These are phyloP conservation scores for Drosophila atripex DNA, from an alignment of 2,888 invertebrate species.

Conservation along the genomic window DNA sequence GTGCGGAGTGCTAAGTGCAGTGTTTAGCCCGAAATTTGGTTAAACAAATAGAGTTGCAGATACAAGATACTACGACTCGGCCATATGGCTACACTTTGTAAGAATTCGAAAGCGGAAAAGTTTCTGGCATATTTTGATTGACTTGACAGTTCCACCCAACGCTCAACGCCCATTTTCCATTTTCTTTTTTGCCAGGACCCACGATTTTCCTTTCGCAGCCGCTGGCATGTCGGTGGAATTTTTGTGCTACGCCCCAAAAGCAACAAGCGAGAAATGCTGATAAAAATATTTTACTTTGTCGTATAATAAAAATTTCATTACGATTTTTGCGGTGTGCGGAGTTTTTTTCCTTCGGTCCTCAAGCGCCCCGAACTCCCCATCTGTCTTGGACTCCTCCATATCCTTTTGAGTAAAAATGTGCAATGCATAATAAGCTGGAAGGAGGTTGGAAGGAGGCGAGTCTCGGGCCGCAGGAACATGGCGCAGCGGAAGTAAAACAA, in stretches of 20 bases:
- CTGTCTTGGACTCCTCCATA: constrained; percentile 5
- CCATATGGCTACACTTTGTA: constrained; percentile 40
- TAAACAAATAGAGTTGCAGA: constrained; percentile 67
- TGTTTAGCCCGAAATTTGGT: constrained; percentile 70
- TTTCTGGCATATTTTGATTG: constrained; percentile 71
- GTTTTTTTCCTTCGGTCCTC: constrained; percentile 21
- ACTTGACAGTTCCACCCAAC: constrained; percentile 61
- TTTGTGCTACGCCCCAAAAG: constrained; percentile 57
- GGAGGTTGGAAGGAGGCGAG: constrained; percentile 21
- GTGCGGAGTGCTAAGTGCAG: constrained; percentile 40
- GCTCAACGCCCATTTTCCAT: constrained; percentile 1
- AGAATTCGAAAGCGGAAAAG: constrained; percentile 51
- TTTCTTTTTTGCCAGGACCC: background rate
- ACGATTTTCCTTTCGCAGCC: constrained; percentile 25
- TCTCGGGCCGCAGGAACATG: constrained; percentile 63
- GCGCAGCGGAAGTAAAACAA: constrained; percentile 69
- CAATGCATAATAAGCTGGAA: constrained; percentile 76
- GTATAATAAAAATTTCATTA: constrained; percentile 79
- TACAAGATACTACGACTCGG: constrained; percentile 42
- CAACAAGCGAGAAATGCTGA: constrained; percentile 78
- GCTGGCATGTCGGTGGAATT: constrained; percentile 53
- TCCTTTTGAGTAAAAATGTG: constrained; percentile 67
- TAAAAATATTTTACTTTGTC: constrained; percentile 78
- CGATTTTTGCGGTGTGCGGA: constrained; percentile 73
- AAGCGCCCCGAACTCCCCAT: background rate